Evolutionary conservation across 2,888 invertebrate species (phyloP), one percentile per base, ranked within the genome.

Genomic region (Torymus aiolomorphi): DNA sequence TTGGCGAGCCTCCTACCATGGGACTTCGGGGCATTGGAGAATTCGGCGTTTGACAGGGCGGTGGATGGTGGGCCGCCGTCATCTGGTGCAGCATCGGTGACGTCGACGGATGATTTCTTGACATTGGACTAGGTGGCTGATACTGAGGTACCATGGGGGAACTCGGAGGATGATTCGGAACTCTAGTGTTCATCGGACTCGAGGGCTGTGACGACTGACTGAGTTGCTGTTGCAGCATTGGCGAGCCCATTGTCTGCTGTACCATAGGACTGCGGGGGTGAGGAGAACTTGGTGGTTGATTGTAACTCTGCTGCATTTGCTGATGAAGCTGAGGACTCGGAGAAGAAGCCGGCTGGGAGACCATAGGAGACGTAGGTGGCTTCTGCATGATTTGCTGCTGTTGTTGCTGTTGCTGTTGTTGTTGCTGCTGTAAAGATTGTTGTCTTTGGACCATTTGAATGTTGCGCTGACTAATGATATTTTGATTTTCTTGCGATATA

Each of bases 1-100:
- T 90, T 0, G 91, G 91, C 0, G 91, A 92, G 31, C 90, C 91
- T 11, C 89, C 88, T 51, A 91, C 90, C 91, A 92, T 91, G 0
- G 92, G 92, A 88, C 92, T 92, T 52, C 92, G 89, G 2, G 92
- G 91, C 92, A 93, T 92, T 2, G 93, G 91, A 14, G 91, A 91
- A 49, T 86, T 90, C 4, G 91, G 91, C 2, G 90, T 89, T 70
- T 90, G 90, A 20, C 87, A 87, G 13, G 89, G 86, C 24, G 92
- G 91, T 2, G 92, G 91, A 83, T 92, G 92, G 84, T 91, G 92
- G 13, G 85, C 84, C 71, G 88, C 90, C 79, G 90, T 89, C 78
- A 91, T 86, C 76, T 91, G 92, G 80, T 89, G 91, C 75, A 91
- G 87, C 91, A 92, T 91, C 0, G 92, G 92, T 80, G 92, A 92